Conservation (phyloP, 2,113 vertebrate genomes). For the Gorilla gorilla region DNA sequence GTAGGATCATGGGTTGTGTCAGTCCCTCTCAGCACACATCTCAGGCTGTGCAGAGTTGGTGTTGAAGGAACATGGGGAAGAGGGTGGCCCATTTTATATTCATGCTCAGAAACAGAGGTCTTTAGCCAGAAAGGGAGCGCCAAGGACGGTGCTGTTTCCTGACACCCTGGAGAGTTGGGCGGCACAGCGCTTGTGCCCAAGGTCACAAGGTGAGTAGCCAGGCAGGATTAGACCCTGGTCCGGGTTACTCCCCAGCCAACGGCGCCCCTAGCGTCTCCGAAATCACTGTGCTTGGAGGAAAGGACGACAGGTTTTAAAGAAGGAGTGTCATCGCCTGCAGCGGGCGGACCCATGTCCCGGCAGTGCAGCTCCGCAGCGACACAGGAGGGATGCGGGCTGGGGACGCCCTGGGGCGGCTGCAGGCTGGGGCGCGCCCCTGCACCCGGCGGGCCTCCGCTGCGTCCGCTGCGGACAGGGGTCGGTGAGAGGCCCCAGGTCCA, state of each 20-base stretch:
- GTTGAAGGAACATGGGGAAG: not conserved
- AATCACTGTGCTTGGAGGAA: not conserved
- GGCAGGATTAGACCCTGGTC: not conserved
- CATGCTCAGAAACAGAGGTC: not conserved
- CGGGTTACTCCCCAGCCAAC: not conserved
- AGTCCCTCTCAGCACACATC: accelerated
- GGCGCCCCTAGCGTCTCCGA: not conserved
- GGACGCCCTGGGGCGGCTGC: too few relatives aligned
- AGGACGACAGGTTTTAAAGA: not conserved
- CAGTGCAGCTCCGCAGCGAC: not conserved
- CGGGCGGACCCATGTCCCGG: not conserved
- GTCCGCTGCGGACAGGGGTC: too few relatives aligned
- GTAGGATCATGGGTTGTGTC: not conserved
- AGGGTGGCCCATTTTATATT: not conserved
- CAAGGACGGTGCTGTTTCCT: not conserved
- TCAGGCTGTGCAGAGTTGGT: not conserved
- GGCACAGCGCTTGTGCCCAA: not conserved
- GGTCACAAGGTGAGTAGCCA: not conserved
- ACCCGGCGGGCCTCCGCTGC: not conserved
- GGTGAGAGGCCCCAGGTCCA: not conserved
- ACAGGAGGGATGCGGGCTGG: not conserved
- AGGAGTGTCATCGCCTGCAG: not conserved
- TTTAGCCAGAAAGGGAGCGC: not conserved
- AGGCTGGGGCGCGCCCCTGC: not conserved
- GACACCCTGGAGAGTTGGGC: not conserved